Conservation (phyloP, 2,888 invertebrate genomes). For the Zootermopsis nevadensis region DNA sequence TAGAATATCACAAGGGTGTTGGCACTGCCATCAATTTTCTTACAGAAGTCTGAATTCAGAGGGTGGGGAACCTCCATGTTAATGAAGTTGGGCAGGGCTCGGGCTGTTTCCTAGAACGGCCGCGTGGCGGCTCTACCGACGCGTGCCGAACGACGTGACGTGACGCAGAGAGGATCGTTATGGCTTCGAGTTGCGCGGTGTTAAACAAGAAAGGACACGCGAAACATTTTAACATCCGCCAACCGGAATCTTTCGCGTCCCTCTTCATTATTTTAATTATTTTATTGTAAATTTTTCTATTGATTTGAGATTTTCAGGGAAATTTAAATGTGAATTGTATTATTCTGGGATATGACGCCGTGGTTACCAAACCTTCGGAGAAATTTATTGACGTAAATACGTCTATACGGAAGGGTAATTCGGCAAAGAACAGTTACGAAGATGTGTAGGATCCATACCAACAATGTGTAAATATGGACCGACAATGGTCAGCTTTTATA, state of each 20-base stretch:
- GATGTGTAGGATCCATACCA: too few relatives aligned
- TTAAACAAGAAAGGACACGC: not conserved
- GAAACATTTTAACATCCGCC: not conserved
- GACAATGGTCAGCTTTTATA: too few relatives aligned
- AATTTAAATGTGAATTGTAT: too few relatives aligned
- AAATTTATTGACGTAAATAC: too few relatives aligned
- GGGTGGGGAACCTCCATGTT: not conserved
- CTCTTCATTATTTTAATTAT: not conserved
- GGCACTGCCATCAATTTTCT: not conserved
- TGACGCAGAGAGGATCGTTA: constrained; percentile 20
- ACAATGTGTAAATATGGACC: too few relatives aligned
- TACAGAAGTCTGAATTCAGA: not conserved
- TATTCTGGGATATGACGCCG: too few relatives aligned
- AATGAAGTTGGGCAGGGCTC: constrained; percentile 27
- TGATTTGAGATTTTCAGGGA: too few relatives aligned
- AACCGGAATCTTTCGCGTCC: not conserved
- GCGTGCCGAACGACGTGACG: not conserved
- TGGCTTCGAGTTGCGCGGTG: not conserved
- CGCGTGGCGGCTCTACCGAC: not conserved
- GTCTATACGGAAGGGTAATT: too few relatives aligned
- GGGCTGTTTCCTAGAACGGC: not conserved
- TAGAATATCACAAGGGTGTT: not conserved
- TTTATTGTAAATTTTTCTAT: not conserved
- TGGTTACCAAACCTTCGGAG: too few relatives aligned
- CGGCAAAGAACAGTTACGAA: too few relatives aligned